Evolutionary conservation across 2,113 vertebrate genomes (phyloP).

Genomic region (Nibea coibor): DNA sequence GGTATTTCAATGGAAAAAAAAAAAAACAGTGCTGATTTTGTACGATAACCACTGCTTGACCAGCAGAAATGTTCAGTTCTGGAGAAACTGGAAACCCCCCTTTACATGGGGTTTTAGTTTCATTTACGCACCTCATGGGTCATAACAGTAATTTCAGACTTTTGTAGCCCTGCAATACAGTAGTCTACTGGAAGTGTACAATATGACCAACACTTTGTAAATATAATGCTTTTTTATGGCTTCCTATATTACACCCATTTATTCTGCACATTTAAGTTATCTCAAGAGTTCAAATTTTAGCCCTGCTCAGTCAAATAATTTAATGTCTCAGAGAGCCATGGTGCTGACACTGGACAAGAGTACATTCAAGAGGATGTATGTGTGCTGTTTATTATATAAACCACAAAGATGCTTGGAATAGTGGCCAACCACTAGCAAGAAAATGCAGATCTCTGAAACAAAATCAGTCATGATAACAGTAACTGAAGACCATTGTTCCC

Average conservation of each 20-base stretch:
- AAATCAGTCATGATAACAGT: constrained; percentile 54
- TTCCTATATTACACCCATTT: neutral
- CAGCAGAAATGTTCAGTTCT: neutral
- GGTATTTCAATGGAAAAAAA: constrained; percentile 2
- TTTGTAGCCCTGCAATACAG: neutral
- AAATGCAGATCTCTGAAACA: constrained; percentile 13
- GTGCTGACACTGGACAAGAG: neutral
- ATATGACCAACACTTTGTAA: neutral
- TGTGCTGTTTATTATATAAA: neutral
- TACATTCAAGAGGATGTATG: neutral
- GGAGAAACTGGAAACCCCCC: constrained; percentile 29
- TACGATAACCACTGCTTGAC: constrained; percentile 22
- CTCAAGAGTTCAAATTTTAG: neutral
- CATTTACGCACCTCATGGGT: neutral
- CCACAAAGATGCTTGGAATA: constrained; percentile 23
- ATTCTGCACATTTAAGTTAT: constrained; percentile 6
- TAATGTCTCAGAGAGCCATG: neutral
- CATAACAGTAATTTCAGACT: neutral
- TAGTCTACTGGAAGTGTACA: neutral
- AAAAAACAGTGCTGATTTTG: constrained; percentile 6
- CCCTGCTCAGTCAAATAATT: neutral
- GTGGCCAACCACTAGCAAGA: constrained; percentile 31
- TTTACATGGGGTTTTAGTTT: neutral
- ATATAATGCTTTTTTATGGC: neutral
- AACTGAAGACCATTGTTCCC: constrained; percentile 23